phyloP scores from a whole-genome alignment of 2,113 vertebrate genomes.

The Misgurnus mizolepis region DNA sequence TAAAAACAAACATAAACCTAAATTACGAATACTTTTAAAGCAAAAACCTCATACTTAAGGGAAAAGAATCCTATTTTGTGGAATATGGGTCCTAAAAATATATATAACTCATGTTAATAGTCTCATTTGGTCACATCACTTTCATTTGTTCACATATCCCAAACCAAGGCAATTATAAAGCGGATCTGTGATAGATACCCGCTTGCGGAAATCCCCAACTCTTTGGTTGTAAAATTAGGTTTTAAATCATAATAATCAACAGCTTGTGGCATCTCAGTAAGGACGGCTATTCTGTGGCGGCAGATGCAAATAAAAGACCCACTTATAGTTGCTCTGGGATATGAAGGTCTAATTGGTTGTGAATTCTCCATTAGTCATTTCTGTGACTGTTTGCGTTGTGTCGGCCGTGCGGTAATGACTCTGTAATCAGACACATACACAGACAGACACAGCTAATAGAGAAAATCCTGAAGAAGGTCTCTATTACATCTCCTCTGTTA shows the following conservation, averaged over 20 bases:
- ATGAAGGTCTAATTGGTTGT: conserved; percentile 47
- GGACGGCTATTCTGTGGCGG: neutral
- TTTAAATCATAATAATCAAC: conserved; percentile 30
- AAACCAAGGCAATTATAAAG: neutral
- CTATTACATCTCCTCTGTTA: neutral
- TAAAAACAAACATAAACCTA: too few species aligned
- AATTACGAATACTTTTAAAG: too few species aligned
- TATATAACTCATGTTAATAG: neutral
- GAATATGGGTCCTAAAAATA: too few species aligned
- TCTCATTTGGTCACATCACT: neutral
- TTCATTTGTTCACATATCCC: neutral
- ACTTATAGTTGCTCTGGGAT: conserved; percentile 17
- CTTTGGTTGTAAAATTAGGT: neutral
- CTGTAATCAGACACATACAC: conserved; percentile 41
- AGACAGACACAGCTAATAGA: conserved; percentile 12
- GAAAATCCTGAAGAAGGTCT: conserved; percentile 16
- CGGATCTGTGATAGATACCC: neutral
- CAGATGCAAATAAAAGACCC: conserved; percentile 14
- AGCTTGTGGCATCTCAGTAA: conserved; percentile 6
- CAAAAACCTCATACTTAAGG: too few species aligned
- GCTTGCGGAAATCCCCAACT: neutral
- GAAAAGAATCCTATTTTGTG: too few species aligned
- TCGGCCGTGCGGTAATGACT: conserved; percentile 43
- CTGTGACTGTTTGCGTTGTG: conserved; percentile 41
- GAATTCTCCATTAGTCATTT: conserved; percentile 41